Evolutionary conservation across 1,140 invertebrate genomes (phyloP), one percentile per base, ranked within the genome.

Genomic region (Apis dorsata): DNA sequence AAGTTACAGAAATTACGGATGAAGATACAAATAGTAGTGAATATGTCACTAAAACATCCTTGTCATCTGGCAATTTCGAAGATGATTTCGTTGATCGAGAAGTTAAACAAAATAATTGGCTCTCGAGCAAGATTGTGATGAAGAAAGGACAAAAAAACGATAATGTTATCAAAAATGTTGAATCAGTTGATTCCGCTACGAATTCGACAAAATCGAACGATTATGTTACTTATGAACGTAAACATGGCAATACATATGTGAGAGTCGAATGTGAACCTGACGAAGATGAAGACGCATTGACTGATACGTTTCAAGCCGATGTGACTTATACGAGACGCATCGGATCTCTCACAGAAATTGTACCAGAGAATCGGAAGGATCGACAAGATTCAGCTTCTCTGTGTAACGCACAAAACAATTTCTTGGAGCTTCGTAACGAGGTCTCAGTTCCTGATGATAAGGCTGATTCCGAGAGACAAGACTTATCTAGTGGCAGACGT

Each of bases 391-490:
- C 71, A 19, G 55, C 63, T 34, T 60, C 82, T 55, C 34, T 87
- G 49, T 80, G 74, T 79, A 89, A 83, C 81, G 85, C 85, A 87
- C 88, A 89, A 84, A 85, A 78, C 63, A 89, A 84, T 87, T 80
- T 84, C 66, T 63, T 84, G 65, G 77, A 87, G 72, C 85, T 90
- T 83, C 78, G 70, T 74, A 83, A 85, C 28, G 84, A 90, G 80
- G 78, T 91, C 60, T 86, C 87, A 89, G 88, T 91, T 90, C 86
- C 90, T 92, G 89, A 92, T 34, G 86, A 90, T 86, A 91, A 92
- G 90, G 88, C 90, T 91, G 91, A 92, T 49, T 83, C 82, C 83
- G 90, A 89, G 85, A 91, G 79, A 84, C 85, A 88, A 90, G 89
- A 91, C 85, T 89, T 83, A 89, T 65, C 78, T 68, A 84, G 85